These are phyloP conservation scores for Ooceraea biroi DNA, from an alignment of 1,140 invertebrate genomes.

Conservation along the genomic window DNA sequence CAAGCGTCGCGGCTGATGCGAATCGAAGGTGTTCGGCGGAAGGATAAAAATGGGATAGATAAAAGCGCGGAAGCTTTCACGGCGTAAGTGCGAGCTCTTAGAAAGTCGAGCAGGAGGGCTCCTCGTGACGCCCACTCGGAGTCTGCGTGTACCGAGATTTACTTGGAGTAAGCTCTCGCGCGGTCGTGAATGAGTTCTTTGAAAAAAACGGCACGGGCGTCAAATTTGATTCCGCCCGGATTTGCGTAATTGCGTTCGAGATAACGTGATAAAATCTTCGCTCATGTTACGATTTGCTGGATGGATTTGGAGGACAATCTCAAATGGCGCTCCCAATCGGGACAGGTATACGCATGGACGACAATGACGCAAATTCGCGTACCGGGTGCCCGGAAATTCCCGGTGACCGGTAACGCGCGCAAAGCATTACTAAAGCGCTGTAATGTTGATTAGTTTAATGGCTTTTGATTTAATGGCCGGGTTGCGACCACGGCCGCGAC, in stretches of 20 bases:
- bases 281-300: background rate
- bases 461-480: constrained; percentile 72
- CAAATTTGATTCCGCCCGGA: background rate
- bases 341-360: background rate
- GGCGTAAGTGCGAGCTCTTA: constrained; percentile 36
- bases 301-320: background rate
- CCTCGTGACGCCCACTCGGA: too few relatives aligned
- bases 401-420: background rate
- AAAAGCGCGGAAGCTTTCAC: constrained; percentile 48
- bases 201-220: background rate
- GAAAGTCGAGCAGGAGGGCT: constrained; percentile 27
- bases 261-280: background rate
- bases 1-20: constrained; percentile 38
- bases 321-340: background rate
- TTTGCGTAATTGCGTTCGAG: background rate
- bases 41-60: constrained; percentile 45
- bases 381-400: constrained; percentile 26
- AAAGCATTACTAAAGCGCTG: constrained; percentile 35
- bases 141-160: background rate
- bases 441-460: constrained; percentile 73
- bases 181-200: background rate
- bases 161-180: background rate
- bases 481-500: constrained; percentile 32
- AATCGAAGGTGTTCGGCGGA: constrained; percentile 21
- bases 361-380: constrained; percentile 48